Evolutionary conservation across 1,140 invertebrate species (phyloP).

Genomic region (Cydia strobilella): DNA sequence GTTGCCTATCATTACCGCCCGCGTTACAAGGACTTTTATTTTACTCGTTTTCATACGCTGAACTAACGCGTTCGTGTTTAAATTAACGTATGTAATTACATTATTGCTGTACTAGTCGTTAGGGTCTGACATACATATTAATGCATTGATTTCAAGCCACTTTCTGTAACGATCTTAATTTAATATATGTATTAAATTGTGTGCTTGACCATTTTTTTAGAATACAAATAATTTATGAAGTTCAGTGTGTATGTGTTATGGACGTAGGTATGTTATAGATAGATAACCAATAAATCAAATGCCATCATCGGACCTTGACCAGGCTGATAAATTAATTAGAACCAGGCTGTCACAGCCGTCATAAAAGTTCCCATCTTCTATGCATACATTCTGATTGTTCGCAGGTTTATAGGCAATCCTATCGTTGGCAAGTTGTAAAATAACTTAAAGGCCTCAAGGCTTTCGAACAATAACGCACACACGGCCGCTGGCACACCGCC

Average conservation of each 20-base stretch:
- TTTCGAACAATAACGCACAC: slow-evolving; percentile 71
- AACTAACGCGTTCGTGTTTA: slow-evolving; percentile 23
- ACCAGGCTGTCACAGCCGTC: slow-evolving; percentile 43
- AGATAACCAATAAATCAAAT: slow-evolving; percentile 16
- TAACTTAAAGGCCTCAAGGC: slow-evolving; percentile 72
- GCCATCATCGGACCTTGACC: slow-evolving; percentile 55
- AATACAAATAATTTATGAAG: not conserved
- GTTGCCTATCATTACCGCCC: slow-evolving; percentile 27
- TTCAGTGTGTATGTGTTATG: not conserved
- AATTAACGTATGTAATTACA: not conserved
- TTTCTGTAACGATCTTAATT: slow-evolving; percentile 16
- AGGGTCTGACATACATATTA: slow-evolving; percentile 4
- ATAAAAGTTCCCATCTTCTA: slow-evolving; percentile 55
- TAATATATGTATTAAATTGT: not conserved
- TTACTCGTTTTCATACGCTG: slow-evolving; percentile 22
- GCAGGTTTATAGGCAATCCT: slow-evolving; percentile 64
- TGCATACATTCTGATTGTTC: slow-evolving; percentile 62
- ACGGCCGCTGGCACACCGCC: slow-evolving; percentile 47
- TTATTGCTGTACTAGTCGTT: slow-evolving; percentile 10
- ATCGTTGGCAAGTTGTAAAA: slow-evolving; percentile 62
- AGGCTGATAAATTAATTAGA: slow-evolving; percentile 61
- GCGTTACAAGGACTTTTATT: slow-evolving; percentile 20
- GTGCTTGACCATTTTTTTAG: not conserved
- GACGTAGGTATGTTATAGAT: not conserved
- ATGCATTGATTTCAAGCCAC: slow-evolving; percentile 8